These are phyloP conservation scores for Polylopha cassiicola DNA, from an alignment of 2,888 invertebrate genomes.

Conservation along the genomic window DNA sequence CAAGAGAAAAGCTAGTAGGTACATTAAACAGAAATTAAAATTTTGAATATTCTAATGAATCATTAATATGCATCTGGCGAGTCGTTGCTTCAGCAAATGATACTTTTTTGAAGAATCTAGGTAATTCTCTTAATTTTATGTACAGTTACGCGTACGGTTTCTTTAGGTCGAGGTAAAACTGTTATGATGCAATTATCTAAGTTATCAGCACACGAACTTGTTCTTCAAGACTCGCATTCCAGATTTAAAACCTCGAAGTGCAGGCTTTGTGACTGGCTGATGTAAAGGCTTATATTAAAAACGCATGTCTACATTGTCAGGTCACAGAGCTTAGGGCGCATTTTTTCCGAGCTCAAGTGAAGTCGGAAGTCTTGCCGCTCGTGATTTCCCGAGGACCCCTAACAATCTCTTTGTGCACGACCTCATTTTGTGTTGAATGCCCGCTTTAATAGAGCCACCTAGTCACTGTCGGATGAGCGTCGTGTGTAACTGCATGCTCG, in stretches of 20 bases:
- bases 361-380: slow-evolving; percentile 32
- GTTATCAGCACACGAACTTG: background rate
- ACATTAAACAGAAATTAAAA: too few relatives aligned
- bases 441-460: slow-evolving; percentile 41
- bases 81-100: slow-evolving; percentile 2
- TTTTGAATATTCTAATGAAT: too few relatives aligned
- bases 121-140: slow-evolving; percentile 16
- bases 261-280: too few relatives aligned
- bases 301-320: too few relatives aligned
- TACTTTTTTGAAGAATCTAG: background rate
- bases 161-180: slow-evolving; percentile 1
- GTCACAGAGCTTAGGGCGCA: slow-evolving; percentile 4
- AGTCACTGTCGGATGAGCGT: slow-evolving; percentile 43
- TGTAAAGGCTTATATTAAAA: too few relatives aligned
- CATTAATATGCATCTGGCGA: too few relatives aligned
- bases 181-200: slow-evolving; percentile 3
- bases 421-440: slow-evolving; percentile 59
- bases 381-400: slow-evolving; percentile 57
- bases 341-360: slow-evolving; percentile 10
- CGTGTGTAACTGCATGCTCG: slow-evolving; percentile 17
- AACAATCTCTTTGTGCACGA: slow-evolving; percentile 63
- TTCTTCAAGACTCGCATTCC: background rate
- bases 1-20: too few relatives aligned
- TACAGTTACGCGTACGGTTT: slow-evolving; percentile 11
- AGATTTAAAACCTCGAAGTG: too few relatives aligned